These are phyloP conservation scores for Lydus trimaculatus DNA, from an alignment of 2,888 invertebrate genomes.

Conservation along the genomic window DNA sequence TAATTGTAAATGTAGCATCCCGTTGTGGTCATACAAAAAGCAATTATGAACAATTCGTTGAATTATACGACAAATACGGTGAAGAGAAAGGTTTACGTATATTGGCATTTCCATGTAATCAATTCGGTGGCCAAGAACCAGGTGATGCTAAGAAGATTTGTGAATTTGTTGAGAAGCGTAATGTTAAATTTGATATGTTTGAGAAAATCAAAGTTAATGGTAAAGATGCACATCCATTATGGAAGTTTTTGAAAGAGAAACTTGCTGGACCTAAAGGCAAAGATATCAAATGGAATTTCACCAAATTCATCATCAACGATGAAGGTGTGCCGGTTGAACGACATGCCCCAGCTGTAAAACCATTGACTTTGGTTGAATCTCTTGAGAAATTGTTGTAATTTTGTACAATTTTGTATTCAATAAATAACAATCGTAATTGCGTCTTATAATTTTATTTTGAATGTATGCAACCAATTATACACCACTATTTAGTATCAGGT, in stretches of 20 bases:
- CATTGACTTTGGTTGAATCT: slow-evolving; percentile 50
- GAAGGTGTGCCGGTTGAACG: slow-evolving; percentile 74
- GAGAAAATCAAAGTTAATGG: slow-evolving; percentile 77
- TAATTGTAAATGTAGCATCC: slow-evolving; percentile 88
- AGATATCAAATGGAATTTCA: slow-evolving; percentile 88
- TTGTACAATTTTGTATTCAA: slow-evolving; percentile 47
- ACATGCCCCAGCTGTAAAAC: slow-evolving; percentile 62
- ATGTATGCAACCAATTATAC: background rate
- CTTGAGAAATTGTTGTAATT: slow-evolving; percentile 55
- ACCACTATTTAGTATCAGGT: background rate
- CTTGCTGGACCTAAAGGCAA: slow-evolving; percentile 64
- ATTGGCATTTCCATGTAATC: slow-evolving; percentile 87
- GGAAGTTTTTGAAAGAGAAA: slow-evolving; percentile 70
- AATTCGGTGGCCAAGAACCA: slow-evolving; percentile 78
- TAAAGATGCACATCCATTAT: slow-evolving; percentile 69
- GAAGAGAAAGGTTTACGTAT: slow-evolving; percentile 78
- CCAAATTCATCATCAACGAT: slow-evolving; percentile 81
- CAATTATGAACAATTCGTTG: slow-evolving; percentile 83
- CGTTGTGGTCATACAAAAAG: slow-evolving; percentile 82
- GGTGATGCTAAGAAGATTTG: slow-evolving; percentile 70
- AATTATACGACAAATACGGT: slow-evolving; percentile 75
- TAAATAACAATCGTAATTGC: background rate
- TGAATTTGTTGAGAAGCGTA: slow-evolving; percentile 68
- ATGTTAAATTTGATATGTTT: slow-evolving; percentile 76
- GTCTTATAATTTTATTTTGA: background rate